Percentiles rank a stretch among this genome's conserved stretches.
Evolutionary conservation across 2,888 invertebrate genomes (phyloP).

Genomic region (Xestia rhomboidea): DNA sequence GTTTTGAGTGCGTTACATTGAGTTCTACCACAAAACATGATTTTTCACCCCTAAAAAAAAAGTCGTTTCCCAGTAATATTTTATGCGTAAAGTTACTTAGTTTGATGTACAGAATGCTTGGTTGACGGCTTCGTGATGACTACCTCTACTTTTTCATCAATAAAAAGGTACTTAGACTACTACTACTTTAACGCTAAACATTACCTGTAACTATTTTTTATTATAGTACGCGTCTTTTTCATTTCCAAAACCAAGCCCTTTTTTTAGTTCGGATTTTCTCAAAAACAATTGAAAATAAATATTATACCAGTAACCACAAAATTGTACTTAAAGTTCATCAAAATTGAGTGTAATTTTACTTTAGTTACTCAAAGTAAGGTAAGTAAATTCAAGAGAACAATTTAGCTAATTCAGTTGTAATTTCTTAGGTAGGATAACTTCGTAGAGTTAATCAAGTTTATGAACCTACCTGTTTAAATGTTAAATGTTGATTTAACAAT

Average conservation of each 20-base stretch:
- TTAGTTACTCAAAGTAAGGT: background rate
- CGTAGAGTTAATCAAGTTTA: background rate
- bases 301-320: background rate
- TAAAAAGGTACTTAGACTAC: too few relatives aligned
- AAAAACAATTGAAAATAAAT: background rate
- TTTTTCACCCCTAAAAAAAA: too few relatives aligned
- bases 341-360: background rate
- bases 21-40: too few relatives aligned
- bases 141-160: too few relatives aligned
- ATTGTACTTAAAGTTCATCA: background rate
- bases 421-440: conserved; percentile 1
- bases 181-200: too few relatives aligned
- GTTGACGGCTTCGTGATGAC: too few relatives aligned
- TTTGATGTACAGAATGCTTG: too few relatives aligned
- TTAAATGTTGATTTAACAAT: conserved; percentile 2
- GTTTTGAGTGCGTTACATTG: too few relatives aligned
- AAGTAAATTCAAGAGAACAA: conserved; percentile 9
- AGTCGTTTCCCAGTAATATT: too few relatives aligned
- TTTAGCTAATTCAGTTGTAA: conserved; percentile 7
- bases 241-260: too few relatives aligned
- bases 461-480: background rate
- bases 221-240: background rate
- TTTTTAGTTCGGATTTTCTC: background rate
- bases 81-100: too few relatives aligned
- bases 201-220: too few relatives aligned